Percentiles rank a stretch among this genome's conserved stretches.
These are phyloP conservation scores for Tenrec ecaudatus DNA, from an alignment of 2,113 vertebrate species.

Conservation along the genomic window DNA sequence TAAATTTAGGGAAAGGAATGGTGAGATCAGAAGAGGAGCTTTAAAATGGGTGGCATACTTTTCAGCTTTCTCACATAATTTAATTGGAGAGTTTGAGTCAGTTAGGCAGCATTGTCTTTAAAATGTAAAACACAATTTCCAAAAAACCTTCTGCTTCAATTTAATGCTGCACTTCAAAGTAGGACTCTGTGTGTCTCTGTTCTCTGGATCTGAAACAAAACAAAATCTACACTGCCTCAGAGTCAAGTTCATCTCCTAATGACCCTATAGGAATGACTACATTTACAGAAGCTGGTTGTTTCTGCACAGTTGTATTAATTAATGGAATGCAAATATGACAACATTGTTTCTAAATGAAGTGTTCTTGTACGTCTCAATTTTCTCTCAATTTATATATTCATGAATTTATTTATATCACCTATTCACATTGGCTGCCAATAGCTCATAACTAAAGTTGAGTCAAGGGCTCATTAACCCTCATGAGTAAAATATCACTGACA, in stretches of 20 bases:
- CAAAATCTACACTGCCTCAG: no score
- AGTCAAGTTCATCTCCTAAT: no score
- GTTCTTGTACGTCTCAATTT: background rate
- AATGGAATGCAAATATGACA: background rate
- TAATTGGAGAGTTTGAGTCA: background rate
- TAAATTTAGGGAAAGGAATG: background rate
- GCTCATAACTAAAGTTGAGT: background rate
- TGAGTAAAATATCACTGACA: background rate
- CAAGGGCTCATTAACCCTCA: background rate
- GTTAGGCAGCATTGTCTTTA: no score
- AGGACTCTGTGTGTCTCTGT: no score
- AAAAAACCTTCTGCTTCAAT: no score
- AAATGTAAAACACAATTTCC: no score
- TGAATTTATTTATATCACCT: background rate
- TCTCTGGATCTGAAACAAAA: no score
- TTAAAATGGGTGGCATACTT: background rate
- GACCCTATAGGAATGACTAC: no score
- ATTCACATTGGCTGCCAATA: background rate
- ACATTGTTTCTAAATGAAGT: background rate
- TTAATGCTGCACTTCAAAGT: no score
- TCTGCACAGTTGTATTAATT: background rate
- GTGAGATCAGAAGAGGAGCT: background rate
- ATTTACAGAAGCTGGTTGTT: no score
- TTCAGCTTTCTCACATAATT: background rate
- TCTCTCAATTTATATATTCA: slow-evolving; percentile 5